Conservation (phyloP, 2,113 vertebrate genomes). For the Buteo buteo region DNA sequence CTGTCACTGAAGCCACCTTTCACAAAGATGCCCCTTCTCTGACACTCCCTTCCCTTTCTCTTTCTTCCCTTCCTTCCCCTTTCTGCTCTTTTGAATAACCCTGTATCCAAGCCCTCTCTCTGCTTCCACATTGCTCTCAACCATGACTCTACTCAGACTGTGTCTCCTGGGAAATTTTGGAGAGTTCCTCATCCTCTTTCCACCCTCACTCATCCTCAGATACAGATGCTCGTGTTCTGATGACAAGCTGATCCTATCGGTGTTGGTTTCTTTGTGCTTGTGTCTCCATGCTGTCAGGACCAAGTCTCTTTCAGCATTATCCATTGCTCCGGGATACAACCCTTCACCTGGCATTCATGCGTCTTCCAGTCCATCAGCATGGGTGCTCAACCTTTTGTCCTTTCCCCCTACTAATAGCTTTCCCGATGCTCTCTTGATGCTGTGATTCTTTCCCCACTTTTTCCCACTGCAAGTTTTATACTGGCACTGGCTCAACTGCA, state of each 20-base stretch:
- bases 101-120: not conserved
- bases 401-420: not conserved
- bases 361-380: not conserved
- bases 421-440: not conserved
- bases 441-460: conserved; percentile 5
- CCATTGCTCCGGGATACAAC: not conserved
- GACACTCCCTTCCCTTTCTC: not conserved
- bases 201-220: not conserved
- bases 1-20: not conserved
- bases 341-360: not conserved
- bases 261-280: not conserved
- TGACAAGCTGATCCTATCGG: not conserved
- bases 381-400: not conserved
- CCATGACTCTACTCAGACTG: not conserved
- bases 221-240: not conserved
- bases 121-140: not conserved
- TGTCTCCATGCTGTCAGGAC: not conserved
- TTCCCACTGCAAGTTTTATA: conserved; percentile 33
- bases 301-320: not conserved
- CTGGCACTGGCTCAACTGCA: conserved; percentile 51
- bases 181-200: not conserved
- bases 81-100: not conserved
- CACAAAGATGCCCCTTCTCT: not conserved
- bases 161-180: not conserved
- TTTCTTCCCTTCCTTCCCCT: not conserved